Evolutionary conservation across 2,888 invertebrate genomes (phyloP), one percentile per base, ranked within the genome.

Genomic region (Parnassius mnemosyne): DNA sequence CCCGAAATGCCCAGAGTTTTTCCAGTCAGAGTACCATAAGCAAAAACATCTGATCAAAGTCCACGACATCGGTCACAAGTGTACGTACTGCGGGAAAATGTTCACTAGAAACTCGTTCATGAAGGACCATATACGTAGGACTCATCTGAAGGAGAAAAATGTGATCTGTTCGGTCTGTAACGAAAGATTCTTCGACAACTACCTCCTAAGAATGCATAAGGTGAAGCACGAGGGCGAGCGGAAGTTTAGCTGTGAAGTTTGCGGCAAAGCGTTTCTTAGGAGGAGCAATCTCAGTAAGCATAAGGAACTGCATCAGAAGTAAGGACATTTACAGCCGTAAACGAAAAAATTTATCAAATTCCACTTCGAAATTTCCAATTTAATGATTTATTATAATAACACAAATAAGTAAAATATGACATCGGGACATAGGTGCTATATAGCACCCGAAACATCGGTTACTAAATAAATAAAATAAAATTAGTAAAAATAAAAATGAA

Each of bases 241-340:
- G 16, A 87, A 87, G 57, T 93, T 92, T 57, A 84, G 84, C 56
- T 94, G 94, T 59, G 90, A 92, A 7, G 82, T 93, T 1, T 94
- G 94, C 64, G 92, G 92, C 0, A 93, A 93, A 65, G 89, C 92
- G 49, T 92, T 94, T 64, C 79, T 93, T 12, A 92, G 94, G 12
- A 84, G 92, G 20, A 94, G 93, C 55, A 93, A 94, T 71, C 77
- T 94, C 64, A 92, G 87, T 10, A 91, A 92, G 0, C 94, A 94
- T 71, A 88, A 92, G 79, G 83, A 87, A 50, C 87, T 89, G 79
- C 90, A 90, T 69, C 89, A 88, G 43, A 90, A 89, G 49, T 87
- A 89, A 62, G 87, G 85, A 0, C 86, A 87, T 63, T 73, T 81
- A 0, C 73, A 77, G 51, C 58, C 56, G 20, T 53, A 46, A 25